A percentile compares a stretch with the other conserved stretches of the same genome.
Evolutionary conservation across 2,113 vertebrate genomes (phyloP).

Genomic region (Chionomys nivalis): DNA sequence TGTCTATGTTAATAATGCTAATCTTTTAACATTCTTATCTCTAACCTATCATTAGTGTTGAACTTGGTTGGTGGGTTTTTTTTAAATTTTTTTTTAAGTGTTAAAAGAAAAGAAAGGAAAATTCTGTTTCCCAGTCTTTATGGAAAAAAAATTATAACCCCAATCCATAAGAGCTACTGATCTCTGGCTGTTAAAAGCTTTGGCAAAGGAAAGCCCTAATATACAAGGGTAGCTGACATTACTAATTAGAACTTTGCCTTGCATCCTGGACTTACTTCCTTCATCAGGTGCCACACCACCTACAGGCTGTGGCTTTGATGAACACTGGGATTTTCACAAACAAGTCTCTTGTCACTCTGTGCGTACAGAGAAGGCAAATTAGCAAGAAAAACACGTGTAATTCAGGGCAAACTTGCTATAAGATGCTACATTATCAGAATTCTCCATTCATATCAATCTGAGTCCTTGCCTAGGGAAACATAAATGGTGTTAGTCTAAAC

Average conservation of each 20-base stretch:
- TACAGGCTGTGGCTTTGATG: not conserved
- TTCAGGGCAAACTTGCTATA: not conserved
- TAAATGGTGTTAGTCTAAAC: constrained; percentile 14
- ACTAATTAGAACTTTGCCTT: constrained; percentile 6
- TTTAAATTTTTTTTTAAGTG: no score
- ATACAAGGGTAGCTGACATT: not conserved
- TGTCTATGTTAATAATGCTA: not conserved
- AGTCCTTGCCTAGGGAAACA: constrained; percentile 11
- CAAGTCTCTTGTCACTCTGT: not conserved
- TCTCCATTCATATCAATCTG: constrained; percentile 3
- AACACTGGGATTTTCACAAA: not conserved
- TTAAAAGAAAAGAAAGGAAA: not conserved
- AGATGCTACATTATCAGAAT: not conserved
- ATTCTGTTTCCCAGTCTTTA: not conserved
- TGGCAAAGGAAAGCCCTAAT: not conserved
- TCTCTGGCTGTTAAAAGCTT: not conserved
- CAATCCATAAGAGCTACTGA: constrained; percentile 7
- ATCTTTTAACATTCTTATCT: not conserved
- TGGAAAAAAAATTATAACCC: not conserved
- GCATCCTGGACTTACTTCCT: not conserved
- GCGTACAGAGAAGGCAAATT: not conserved
- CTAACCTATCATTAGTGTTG: not conserved
- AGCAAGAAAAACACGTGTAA: not conserved
- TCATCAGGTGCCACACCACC: not conserved
- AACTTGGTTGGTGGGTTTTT: not conserved